Evolutionary conservation across 2,797 vertebrate genomes (phyloP).

Genomic region (Halcyon chelicuti): DNA sequence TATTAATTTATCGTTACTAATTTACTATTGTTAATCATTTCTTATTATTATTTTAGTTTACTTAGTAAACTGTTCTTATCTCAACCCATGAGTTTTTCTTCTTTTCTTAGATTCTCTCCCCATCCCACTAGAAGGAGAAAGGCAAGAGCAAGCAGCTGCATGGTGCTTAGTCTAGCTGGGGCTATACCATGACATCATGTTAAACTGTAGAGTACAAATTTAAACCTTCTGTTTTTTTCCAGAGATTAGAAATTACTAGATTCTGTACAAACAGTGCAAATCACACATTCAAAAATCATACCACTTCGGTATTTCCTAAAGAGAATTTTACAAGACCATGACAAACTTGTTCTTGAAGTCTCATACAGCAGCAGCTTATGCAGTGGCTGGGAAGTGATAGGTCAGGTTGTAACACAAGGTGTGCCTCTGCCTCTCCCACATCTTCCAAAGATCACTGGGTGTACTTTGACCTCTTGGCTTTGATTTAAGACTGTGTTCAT

Average conservation of each 20-base stretch:
- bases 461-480: not conserved
- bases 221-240: not conserved
- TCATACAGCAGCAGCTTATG: accelerated
- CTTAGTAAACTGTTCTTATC: not conserved
- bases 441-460: not conserved
- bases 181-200: not conserved
- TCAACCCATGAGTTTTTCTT: not conserved
- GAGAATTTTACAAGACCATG: accelerated
- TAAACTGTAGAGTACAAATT: not conserved
- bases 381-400: accelerated
- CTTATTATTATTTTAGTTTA: not conserved
- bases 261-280: not conserved
- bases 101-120: not conserved
- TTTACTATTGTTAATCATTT: not conserved
- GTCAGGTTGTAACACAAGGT: accelerated
- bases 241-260: not conserved
- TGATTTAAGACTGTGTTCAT: not conserved
- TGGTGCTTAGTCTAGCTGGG: not conserved
- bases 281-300: not conserved
- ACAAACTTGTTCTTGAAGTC: not conserved
- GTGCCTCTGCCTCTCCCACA: not conserved
- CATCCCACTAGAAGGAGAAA: not conserved
- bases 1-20: too few species aligned
- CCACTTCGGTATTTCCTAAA: not conserved
- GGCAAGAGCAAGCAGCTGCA: not conserved